phyloP scores from a whole-genome alignment of 2,888 invertebrate genomes.

The Hecatera dysodea region DNA sequence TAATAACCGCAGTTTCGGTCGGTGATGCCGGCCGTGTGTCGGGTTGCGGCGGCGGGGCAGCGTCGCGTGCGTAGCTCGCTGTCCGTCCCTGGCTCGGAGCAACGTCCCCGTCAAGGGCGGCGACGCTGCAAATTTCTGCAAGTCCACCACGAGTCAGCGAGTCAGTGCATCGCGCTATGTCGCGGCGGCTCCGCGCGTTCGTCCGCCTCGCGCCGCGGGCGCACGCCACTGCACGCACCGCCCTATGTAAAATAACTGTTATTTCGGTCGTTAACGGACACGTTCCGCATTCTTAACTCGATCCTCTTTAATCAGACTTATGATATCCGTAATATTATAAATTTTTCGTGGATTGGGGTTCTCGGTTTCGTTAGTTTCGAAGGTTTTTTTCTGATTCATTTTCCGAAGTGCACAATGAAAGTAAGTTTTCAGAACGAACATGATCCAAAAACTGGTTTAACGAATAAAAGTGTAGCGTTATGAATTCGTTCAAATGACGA shows the following conservation, averaged over 20 bases:
- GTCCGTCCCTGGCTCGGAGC: slow-evolving; percentile 90
- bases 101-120: slow-evolving; percentile 91
- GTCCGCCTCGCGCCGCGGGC: slow-evolving; percentile 80
- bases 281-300: slow-evolving; percentile 87
- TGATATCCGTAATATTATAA: slow-evolving; percentile 72
- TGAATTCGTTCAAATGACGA: slow-evolving; percentile 82
- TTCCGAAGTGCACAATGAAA: slow-evolving; percentile 80
- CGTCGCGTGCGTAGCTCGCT: slow-evolving; percentile 88
- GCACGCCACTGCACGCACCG: slow-evolving; percentile 81
- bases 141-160: slow-evolving; percentile 88
- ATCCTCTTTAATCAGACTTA: slow-evolving; percentile 76
- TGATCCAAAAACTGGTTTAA: slow-evolving; percentile 82
- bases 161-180: slow-evolving; percentile 90
- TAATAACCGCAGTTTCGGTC: slow-evolving; percentile 66
- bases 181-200: slow-evolving; percentile 88
- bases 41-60: slow-evolving; percentile 81
- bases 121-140: slow-evolving; percentile 91
- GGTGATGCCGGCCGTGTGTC: slow-evolving; percentile 71
- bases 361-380: slow-evolving; percentile 74
- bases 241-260: slow-evolving; percentile 89
- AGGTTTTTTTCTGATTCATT: slow-evolving; percentile 74
- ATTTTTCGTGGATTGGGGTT: slow-evolving; percentile 71
- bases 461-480: slow-evolving; percentile 86
- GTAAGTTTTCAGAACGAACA: slow-evolving; percentile 84
- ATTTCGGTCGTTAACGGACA: slow-evolving; percentile 89